Evolutionary conservation across 1,140 invertebrate species (phyloP).

Genomic region (Drosophila nigrodunni): DNA sequence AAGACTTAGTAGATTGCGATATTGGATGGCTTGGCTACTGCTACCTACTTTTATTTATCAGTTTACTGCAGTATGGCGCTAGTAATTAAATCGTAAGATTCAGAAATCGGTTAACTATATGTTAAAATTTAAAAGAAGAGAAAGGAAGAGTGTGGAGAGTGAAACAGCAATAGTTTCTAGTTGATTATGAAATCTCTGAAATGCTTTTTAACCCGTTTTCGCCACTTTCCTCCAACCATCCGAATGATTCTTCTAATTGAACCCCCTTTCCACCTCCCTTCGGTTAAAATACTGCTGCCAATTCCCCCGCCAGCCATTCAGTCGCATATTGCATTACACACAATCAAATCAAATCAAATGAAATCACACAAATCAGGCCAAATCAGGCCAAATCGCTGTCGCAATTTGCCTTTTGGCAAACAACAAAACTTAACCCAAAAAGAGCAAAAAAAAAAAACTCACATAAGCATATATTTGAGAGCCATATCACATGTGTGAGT

Average conservation of each 20-base stretch:
- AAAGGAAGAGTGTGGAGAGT: too few relatives aligned
- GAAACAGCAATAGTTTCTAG: too few relatives aligned
- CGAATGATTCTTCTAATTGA: constrained; percentile 45
- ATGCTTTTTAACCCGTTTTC: neutral
- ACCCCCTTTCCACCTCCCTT: neutral
- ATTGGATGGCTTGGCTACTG: neutral
- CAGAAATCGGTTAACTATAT: too few relatives aligned
- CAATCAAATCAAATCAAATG: constrained; percentile 48
- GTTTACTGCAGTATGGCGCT: too few relatives aligned
- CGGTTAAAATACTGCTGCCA: too few relatives aligned
- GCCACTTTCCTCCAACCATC: neutral
- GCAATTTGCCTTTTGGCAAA: constrained; percentile 62
- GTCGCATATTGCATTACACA: constrained; percentile 50
- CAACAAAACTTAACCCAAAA: constrained; percentile 6
- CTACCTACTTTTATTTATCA: too few relatives aligned
- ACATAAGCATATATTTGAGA: constrained; percentile 8
- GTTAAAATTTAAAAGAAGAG: too few relatives aligned
- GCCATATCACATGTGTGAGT: constrained; percentile 20
- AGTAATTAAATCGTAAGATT: too few relatives aligned
- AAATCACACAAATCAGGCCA: constrained; percentile 79
- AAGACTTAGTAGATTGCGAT: neutral
- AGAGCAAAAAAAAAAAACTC: neutral
- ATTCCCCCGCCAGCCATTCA: too few relatives aligned
- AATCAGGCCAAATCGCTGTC: constrained; percentile 72
- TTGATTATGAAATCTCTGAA: too few relatives aligned